phyloP scores from a whole-genome alignment of 2,888 invertebrate genomes.

The Trilocha varians region DNA sequence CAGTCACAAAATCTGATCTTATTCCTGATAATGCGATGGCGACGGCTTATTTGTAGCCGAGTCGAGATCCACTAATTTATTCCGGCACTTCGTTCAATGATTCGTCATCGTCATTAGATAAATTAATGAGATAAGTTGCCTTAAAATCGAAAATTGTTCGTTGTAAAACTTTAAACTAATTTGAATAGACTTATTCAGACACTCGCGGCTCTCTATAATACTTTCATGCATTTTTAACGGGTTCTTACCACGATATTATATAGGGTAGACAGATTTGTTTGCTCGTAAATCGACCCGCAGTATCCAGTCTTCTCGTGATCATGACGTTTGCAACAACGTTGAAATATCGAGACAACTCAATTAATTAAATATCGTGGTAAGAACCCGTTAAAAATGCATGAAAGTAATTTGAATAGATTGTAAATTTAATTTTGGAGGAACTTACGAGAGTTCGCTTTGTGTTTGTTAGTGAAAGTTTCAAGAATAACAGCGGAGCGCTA shows the following conservation, averaged over 20 bases:
- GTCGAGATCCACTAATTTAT: slow-evolving; percentile 34
- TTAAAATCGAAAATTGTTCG: background rate
- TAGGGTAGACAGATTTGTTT: no score
- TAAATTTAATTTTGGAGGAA: background rate
- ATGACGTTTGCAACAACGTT: no score
- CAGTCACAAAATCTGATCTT: slow-evolving; percentile 28
- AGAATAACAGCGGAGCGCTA: background rate
- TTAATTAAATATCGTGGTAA: no score
- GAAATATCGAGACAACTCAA: no score
- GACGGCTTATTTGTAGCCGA: slow-evolving; percentile 32
- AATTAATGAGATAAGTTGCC: slow-evolving; percentile 4
- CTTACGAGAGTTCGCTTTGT: background rate
- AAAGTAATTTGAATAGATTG: background rate
- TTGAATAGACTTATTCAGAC: no score
- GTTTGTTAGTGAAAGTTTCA: background rate
- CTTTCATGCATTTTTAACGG: no score
- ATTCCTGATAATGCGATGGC: slow-evolving; percentile 35
- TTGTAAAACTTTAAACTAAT: background rate
- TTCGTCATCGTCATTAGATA: slow-evolving; percentile 7
- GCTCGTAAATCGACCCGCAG: no score
- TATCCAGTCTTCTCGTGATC: no score
- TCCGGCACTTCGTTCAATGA: slow-evolving; percentile 14
- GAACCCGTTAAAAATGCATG: no score
- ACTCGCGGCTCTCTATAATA: no score
- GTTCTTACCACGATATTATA: no score